Evolutionary conservation across 2,888 invertebrate species (phyloP).

Genomic region (Euzetes globulus): DNA sequence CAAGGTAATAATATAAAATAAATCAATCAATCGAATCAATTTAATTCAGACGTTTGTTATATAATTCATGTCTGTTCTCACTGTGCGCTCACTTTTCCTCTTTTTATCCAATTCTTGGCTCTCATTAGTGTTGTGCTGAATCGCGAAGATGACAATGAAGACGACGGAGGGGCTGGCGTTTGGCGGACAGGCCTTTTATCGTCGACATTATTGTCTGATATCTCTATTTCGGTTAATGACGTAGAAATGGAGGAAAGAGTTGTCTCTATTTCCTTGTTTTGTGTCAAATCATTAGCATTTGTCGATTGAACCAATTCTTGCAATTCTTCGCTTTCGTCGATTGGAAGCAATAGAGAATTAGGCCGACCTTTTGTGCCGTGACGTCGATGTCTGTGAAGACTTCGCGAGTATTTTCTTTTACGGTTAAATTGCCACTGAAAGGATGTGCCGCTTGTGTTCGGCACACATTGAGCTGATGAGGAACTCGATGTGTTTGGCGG

Average conservation of each 20-base stretch:
- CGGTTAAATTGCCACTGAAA: constrained; percentile 33
- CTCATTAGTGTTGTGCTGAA: constrained; percentile 1
- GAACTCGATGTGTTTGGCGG: constrained; percentile 3
- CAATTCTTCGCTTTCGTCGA: constrained; percentile 32
- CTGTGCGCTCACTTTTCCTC: neutral
- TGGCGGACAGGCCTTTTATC: neutral
- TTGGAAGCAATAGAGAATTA: constrained; percentile 30
- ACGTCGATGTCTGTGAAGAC: constrained; percentile 29
- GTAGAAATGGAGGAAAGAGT: neutral
- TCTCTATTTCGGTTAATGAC: neutral
- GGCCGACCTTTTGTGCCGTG: constrained; percentile 30
- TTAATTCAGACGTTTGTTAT: neutral
- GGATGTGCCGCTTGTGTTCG: neutral
- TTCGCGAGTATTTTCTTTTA: constrained; percentile 32
- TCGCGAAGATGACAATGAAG: neutral
- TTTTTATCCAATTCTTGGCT: constrained; percentile 20
- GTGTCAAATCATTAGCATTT: neutral
- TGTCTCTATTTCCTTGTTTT: neutral
- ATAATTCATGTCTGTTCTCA: neutral
- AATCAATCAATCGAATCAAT: neutral
- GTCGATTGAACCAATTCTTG: constrained; percentile 22
- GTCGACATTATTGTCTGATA: neutral
- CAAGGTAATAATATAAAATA: neutral
- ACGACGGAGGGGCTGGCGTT: neutral
- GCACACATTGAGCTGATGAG: neutral